Evolutionary conservation across 2,113 vertebrate species (phyloP), one percentile per base, ranked within the genome.

Genomic region (Passer domesticus): DNA sequence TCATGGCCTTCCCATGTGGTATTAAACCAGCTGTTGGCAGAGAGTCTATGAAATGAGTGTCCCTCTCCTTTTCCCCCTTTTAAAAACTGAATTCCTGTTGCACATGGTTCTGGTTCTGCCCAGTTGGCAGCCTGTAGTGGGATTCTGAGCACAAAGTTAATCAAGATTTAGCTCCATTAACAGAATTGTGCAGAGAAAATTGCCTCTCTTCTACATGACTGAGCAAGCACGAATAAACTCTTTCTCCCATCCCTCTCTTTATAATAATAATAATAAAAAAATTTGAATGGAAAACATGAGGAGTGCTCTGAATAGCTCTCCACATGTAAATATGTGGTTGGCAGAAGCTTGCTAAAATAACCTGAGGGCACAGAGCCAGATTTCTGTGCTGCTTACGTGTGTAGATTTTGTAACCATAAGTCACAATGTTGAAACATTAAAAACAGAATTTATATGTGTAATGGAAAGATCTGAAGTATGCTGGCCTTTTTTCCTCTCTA

Each of bases 381-480:
- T 96, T 97, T 89, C 95, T 95, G 83, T 83, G 90, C 90, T 66
- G 31, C 94, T 95, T 97, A 72, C 44, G 75, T 97, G 73, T 74
- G 41, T 70, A 92, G 91, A 69, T 97, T 96, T 95, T 95, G 96
- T 92, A 97, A 93, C 95, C 83, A 9, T 86, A 84, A 97, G 87
- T 86, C 88, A 93, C 88, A 93, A 17, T 39, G 76, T 92, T 97
- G 97, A 97, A 90, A 96, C 95, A 96, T 96, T 94, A 77, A 95
- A 89, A 95, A 74, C 87, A 96, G 67, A 96, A 92, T 96, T 97
- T 96, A 86, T 96, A 82, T 97, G 95, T 97, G 97, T 97, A 97
- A 98, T 97, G 95, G 97, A 97, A 98, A 97, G 96, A 96, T 90
- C 63, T 95, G 76, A 97, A 97, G 95, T 91, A 94, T 96, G 90